Percentiles rank a stretch among this genome's conserved stretches.
Conservation (phyloP, 2,797 vertebrate genomes). For the Paramormyrops hopkinsi region DNA sequence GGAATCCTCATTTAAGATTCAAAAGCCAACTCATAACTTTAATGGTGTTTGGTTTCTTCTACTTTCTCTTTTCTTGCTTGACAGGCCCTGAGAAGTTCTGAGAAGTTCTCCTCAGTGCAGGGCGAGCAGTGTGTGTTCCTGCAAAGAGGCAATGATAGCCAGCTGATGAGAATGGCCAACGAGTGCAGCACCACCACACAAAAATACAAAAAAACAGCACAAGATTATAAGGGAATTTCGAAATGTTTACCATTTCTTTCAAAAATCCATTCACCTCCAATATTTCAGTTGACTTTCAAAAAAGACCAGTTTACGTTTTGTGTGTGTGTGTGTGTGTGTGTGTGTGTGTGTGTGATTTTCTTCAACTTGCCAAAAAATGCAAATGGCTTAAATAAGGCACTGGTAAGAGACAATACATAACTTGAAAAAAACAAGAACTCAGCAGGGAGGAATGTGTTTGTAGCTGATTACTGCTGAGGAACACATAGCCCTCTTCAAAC, state of each 20-base stretch:
- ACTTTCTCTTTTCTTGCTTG: constrained; percentile 2
- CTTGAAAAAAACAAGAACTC: neutral
- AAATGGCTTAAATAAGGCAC: neutral
- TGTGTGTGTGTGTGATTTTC: neutral
- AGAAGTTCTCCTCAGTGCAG: neutral
- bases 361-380: neutral
- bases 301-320: neutral
- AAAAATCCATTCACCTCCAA: neutral
- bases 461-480: neutral
- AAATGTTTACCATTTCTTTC: neutral
- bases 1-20: constrained; percentile 70
- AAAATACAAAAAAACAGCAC: neutral
- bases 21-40: constrained; percentile 57
- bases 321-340: neutral
- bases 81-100: neutral
- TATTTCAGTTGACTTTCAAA: neutral
- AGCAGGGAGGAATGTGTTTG: neutral
- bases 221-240: neutral
- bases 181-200: neutral
- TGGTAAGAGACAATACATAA: neutral
- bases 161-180: neutral
- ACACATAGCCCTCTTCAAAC: neutral
- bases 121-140: neutral
- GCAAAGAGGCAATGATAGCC: neutral
- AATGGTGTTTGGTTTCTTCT: constrained; percentile 37